Base-by-base conservation (phyloP, 2,888 invertebrate genomes). In the Hirtodrosophila alboralis region DNA sequence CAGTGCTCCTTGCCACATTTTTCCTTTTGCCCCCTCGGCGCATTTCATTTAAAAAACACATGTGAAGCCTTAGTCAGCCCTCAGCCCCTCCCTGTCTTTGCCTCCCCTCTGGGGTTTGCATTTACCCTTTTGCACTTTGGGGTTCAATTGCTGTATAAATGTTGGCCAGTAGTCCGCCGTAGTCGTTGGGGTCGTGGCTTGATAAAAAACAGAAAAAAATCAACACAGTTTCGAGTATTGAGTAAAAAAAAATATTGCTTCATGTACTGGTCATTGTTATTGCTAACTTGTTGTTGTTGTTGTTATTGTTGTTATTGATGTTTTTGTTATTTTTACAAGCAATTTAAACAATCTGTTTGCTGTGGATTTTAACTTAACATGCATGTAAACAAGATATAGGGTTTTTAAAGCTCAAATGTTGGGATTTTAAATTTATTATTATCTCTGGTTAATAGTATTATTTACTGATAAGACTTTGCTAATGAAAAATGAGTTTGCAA, bases 101-200 rank as follows among this genome's bases (percentile, higher is more conserved):
- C 3, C 28, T 27, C 26, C 16, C 34, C 26, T 13, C 34, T 52
- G 70, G 36, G 53, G 34, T 33, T 33, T 47, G 56, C 58, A 74
- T 57, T 59, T 63, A 69, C 78, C 79, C 81, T 62, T 74, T 69
- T 77, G 59, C 84, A 65, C 73, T 66, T 79, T 62, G 60, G 81
- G 64, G 81, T 81, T 84, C 78, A 84, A 80, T 81, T 81, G 79
- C 81, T 67, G 66, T 64, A 69, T 80, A 77, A 77, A 72, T 75
- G 78, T 59, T 69, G 62, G 30, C 41, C 53, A 43, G 49, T 30
- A 44, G 36, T 31, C 31, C 37, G n/a, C 26, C 14, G 58, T 33
- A 18, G 36, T 37, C 31, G 47, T 3, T 36, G 44, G 47, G 62
- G 59, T 41, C 62, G 52, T 48, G 64, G 79, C 53, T 63, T 48